Conservation (phyloP, 1,140 invertebrate genomes). For the Drosophila lacteicornis region DNA sequence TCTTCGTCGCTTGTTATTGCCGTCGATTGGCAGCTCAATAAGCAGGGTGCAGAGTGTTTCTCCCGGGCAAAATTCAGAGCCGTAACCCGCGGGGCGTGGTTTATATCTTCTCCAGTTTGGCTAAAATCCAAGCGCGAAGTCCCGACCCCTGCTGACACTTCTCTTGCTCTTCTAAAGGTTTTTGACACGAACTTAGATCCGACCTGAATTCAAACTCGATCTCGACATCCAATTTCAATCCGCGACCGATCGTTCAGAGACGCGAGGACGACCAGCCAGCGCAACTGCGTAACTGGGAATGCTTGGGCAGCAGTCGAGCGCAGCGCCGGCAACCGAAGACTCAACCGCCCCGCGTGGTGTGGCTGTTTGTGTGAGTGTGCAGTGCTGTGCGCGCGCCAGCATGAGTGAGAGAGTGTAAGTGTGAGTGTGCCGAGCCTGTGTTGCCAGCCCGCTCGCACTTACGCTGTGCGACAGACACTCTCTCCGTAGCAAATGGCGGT, state of each 20-base stretch:
- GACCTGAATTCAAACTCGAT: conserved; percentile 35
- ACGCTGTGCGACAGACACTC: conserved; percentile 10
- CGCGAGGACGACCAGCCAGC: conserved; percentile 69
- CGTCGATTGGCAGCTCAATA: conserved; percentile 37
- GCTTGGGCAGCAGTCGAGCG: conserved; percentile 57
- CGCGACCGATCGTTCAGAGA: conserved; percentile 14
- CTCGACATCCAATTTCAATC: conserved; percentile 19
- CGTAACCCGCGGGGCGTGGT: background rate
- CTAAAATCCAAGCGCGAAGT: conserved; percentile 1
- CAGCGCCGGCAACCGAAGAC: conserved; percentile 32
- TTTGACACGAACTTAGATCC: conserved; percentile 5
- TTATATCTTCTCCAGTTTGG: background rate
- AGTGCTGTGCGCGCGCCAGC: conserved; percentile 9
- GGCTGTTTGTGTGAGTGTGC: conserved; percentile 8
- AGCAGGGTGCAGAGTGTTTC: background rate
- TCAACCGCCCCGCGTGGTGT: conserved; percentile 23
- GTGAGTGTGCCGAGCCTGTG: conserved; percentile 4
- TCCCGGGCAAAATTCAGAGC: background rate
- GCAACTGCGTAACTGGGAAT: conserved; percentile 71
- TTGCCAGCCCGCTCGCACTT: conserved; percentile 31
- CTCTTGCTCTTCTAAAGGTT: background rate
- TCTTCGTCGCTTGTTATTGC: conserved; percentile 6
- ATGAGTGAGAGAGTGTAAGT: conserved; percentile 1
- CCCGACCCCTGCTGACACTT: background rate
- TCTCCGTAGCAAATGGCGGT: conserved; percentile 70